A percentile compares a stretch with the other conserved stretches of the same genome.
Conservation (phyloP, 2,888 invertebrate genomes). For the Dysmachus trigonus region DNA sequence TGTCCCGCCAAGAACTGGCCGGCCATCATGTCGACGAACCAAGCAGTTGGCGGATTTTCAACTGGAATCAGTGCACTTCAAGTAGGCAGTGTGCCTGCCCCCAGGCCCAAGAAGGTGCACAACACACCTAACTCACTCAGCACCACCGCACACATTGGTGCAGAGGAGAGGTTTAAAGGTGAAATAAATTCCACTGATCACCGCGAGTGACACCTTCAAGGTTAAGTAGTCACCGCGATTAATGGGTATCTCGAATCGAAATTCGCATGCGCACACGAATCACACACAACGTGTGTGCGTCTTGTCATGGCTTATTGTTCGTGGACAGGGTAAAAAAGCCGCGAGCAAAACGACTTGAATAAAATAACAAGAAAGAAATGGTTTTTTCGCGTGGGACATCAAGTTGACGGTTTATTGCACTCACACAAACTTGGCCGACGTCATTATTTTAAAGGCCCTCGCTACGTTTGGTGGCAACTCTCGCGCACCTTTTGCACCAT, state of each 20-base stretch:
- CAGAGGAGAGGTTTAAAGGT: not conserved
- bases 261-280: not conserved
- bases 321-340: not conserved
- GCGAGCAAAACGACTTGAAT: not conserved
- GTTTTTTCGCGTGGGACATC: not conserved
- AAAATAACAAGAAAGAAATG: not conserved
- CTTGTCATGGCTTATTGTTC: not conserved
- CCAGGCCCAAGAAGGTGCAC: not conserved
- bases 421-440: not conserved
- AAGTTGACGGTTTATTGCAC: not conserved
- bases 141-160: not conserved
- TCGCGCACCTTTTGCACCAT: not conserved
- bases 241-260: conserved; percentile 13
- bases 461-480: not conserved
- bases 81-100: not conserved
- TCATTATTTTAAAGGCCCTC: not conserved
- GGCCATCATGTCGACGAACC: not conserved
- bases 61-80: not conserved
- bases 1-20: not conserved
- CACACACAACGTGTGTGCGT: not conserved
- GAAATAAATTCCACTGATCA: conserved; percentile 2
- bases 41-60: not conserved
- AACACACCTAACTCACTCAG: not conserved
- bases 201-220: conserved; percentile 15
- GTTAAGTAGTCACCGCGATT: conserved; percentile 30